phyloP scores from a whole-genome alignment of 2,797 vertebrate genomes.

The Typhlichthys subterraneus region DNA sequence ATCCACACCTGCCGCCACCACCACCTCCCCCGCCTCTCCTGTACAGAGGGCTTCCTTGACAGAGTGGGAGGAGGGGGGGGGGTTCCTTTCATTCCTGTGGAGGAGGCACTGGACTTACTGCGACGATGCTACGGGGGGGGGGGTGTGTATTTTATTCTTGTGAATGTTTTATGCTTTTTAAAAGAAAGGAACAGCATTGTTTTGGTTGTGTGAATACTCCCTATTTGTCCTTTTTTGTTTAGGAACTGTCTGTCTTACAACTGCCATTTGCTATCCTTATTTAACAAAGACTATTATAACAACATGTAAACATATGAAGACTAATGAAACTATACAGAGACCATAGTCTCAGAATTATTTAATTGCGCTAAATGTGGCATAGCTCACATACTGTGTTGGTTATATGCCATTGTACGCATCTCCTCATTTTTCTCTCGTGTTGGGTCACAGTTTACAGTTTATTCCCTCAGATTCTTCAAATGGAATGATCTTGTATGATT shows the following conservation, averaged over 20 bases:
- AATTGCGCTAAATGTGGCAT: constrained; percentile 1
- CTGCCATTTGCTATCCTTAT: constrained; percentile 32
- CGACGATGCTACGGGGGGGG: constrained; percentile 22
- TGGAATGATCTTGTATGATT: no score
- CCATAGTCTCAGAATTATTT: constrained; percentile 22
- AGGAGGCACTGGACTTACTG: constrained; percentile 17
- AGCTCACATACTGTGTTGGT: constrained; percentile 11
- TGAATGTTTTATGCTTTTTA: constrained; percentile 50
- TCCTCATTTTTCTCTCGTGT: constrained; percentile 3
- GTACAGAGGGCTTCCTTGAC: constrained; percentile 14
- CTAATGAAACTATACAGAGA: constrained; percentile 2
- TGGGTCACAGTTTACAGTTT: no score
- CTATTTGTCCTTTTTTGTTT: constrained; percentile 1
- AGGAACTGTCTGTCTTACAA: constrained; percentile 3
- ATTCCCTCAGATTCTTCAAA: no score
- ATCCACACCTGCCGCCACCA: neutral
- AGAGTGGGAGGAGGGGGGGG: neutral
- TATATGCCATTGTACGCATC: neutral
- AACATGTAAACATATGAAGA: constrained; percentile 23
- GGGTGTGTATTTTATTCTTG: constrained; percentile 43
- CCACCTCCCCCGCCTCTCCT: neutral
- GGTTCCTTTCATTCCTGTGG: constrained; percentile 49
- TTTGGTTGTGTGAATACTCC: constrained; percentile 22
- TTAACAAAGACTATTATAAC: constrained; percentile 44
- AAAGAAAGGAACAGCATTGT: constrained; percentile 35